Percentiles rank a stretch among this genome's conserved stretches.
Conservation (phyloP, 2,888 invertebrate species). For the Watsonalla cultraria region DNA sequence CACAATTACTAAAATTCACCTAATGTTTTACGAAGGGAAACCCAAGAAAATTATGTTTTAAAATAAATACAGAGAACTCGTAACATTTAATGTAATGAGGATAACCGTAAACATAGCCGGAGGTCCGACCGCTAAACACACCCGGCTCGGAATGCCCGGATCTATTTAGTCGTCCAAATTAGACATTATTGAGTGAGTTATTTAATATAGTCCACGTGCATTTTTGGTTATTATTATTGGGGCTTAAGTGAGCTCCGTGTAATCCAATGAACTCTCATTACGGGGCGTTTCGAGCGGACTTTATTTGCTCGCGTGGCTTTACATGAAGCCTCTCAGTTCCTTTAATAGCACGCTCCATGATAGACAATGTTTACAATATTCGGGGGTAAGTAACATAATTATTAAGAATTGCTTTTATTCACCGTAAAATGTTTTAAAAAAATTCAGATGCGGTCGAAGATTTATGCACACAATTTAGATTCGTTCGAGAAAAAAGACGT, state of each 20-base stretch:
- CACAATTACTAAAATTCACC: conserved; percentile 9
- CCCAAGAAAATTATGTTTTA: conserved; percentile 32
- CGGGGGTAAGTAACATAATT: conserved; percentile 59
- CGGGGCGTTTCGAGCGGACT: conserved; percentile 62
- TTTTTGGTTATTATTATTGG: conserved; percentile 76
- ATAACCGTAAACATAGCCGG: conserved; percentile 56
- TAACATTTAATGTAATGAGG: conserved; percentile 65
- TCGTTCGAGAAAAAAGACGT: not conserved
- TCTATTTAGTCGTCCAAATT: conserved; percentile 48
- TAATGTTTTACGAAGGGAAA: conserved; percentile 14
- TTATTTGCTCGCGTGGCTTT: conserved; percentile 69
- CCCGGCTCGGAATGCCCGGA: conserved; percentile 29
- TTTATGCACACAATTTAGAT: not conserved
- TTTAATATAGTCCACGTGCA: conserved; percentile 72
- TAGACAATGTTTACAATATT: conserved; percentile 51
- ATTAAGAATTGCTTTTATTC: conserved; percentile 74
- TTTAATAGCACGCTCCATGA: conserved; percentile 62
- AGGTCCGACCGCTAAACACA: conserved; percentile 41
- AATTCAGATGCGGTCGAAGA: conserved; percentile 26
- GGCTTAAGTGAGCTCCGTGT: conserved; percentile 58
- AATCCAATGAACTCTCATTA: conserved; percentile 78
- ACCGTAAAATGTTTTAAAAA: conserved; percentile 51
- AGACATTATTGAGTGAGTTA: conserved; percentile 75
- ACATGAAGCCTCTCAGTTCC: conserved; percentile 57
- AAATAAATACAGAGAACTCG: conserved; percentile 39